Evolutionary conservation across 2,888 invertebrate genomes (phyloP), one percentile per base, ranked within the genome.

Genomic region (Nymphalis polychloros): DNA sequence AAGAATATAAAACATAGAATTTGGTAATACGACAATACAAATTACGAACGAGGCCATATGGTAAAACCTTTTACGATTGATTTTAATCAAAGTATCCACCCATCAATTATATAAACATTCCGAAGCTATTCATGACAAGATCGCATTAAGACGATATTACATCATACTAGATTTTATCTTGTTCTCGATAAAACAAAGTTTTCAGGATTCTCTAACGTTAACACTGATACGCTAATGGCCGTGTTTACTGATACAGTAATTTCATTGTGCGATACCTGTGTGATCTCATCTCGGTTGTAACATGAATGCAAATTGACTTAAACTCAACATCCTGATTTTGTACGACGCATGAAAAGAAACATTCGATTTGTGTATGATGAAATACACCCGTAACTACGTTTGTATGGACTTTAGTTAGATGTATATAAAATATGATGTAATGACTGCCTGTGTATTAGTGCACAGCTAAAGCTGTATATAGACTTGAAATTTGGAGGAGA

Each of bases 231-330:
- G 73, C 60, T 73, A 74, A 73, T 72, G 63, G 47, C 20, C 50
- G 64, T 75, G 72, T 73, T 71, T 73, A 71, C 72, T 67, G 72
- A 75, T 72, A 75, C 74, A 76, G 70, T 73, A 72, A 69, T 68
- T 67, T 72, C 68, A 73, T 72, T 70, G 66, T 68, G 49, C 57
- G 46, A 62, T 67, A 62, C 63, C 76, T 71, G 64, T 69, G 79
- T 87, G 87, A 87, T 82, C 81, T 87, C 87, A 87, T 83, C 79
- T 73, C 69, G 67, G 55, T 70, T 72, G 77, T 76, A 77, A 79
- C 81, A 80, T 79, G 79, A 78, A 81, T 78, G 84, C 79, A 86
- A 87, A 87, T 86, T 84, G 79, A 73, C 74, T 80, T 86, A 85
- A 85, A 86, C 79, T 83, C 77, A 72, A 66, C 66, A 66, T 66